Conservation (phyloP, 2,888 invertebrate genomes). For the Anoplius nigerrimus region DNA sequence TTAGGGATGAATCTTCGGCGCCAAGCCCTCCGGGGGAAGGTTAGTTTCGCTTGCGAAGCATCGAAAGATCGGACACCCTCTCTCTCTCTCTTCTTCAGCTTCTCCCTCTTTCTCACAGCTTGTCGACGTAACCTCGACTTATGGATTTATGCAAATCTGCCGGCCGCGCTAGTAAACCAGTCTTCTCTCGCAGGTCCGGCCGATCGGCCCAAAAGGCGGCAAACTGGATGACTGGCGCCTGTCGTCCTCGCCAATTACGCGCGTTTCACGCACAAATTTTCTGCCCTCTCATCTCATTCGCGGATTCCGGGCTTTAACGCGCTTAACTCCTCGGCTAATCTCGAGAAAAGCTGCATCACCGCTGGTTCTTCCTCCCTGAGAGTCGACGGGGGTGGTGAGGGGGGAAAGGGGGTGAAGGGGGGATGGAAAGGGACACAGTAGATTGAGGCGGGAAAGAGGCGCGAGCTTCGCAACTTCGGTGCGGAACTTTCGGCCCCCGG, state of each 20-base stretch:
- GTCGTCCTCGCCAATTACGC: constrained; percentile 24
- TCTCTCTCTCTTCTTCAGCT: too few relatives aligned
- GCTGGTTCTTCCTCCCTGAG: constrained; percentile 6
- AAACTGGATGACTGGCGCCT: constrained; percentile 24
- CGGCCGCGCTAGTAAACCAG: constrained; percentile 26
- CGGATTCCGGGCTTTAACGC: constrained; percentile 20
- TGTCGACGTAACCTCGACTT: constrained; percentile 32
- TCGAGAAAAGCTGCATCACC: constrained; percentile 25
- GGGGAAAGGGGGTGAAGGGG: neutral
- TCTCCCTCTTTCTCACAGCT: neutral
- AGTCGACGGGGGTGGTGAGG: neutral
- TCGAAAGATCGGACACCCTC: constrained; percentile 14
- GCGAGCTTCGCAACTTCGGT: too few relatives aligned
- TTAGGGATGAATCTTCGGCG: neutral
- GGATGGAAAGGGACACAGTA: neutral
- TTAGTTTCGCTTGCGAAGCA: neutral
- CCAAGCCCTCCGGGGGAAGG: neutral
- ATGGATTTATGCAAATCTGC: constrained; percentile 49
- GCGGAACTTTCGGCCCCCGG: too few relatives aligned
- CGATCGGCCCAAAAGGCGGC: too few relatives aligned
- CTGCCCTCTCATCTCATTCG: constrained; percentile 7
- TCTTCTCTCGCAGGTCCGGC: neutral
- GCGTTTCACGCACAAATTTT: constrained; percentile 18
- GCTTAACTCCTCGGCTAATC: constrained; percentile 33
- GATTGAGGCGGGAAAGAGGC: neutral